Base-by-base conservation (phyloP, 2,113 vertebrate species). In the Sinocyclocheilus anshuiensis region DNA sequence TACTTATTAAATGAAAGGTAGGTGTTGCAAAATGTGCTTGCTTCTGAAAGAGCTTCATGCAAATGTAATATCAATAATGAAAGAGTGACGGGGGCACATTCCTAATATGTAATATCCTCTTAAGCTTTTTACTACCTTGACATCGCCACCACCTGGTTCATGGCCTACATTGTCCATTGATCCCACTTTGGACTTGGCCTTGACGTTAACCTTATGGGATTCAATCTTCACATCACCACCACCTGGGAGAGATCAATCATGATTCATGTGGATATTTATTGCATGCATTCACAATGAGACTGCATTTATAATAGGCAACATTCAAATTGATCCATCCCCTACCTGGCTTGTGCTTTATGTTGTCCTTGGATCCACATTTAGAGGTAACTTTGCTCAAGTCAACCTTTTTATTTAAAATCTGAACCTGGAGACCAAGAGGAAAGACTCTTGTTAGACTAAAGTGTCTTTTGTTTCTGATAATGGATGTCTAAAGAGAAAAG, bases 361-460 rank as follows among this genome's bases (percentile, higher is more conserved):
- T 99, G 69, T 96, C 93, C 94, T 99, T 99, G 48, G 98, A 99
- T 77, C 98, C 98, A 75, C 97, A 99, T 93, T 98, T 99, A 36
- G 97, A 96, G 1, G 97, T 96, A 89, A 98, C 96, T 91, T 97
- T 99, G 88, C 97, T 98, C 84, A 98, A 87, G 81, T 99, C 97
- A 0, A 98, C 95, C 85, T 99, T 99, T 93, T 96, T 98, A 92
- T 94, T 98, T 89, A 96, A 94, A 92, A 99, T 99, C 93, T 99
- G 97, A 91, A 99, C 96, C 98, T 99, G 77, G 13, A 42, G 45
- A 81, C 50, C 6, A 88, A 18, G 76, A 59, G 57, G 15, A 55
- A 55, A 78, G 57, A 77, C 10, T 45, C 42, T 6, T 22, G 20
- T 39, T 42, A 55, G 81, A 55, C 48, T 83, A 13, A 83, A 57